Evolutionary conservation across 2,888 invertebrate species (phyloP).

Genomic region (Galerucella nymphaeae): DNA sequence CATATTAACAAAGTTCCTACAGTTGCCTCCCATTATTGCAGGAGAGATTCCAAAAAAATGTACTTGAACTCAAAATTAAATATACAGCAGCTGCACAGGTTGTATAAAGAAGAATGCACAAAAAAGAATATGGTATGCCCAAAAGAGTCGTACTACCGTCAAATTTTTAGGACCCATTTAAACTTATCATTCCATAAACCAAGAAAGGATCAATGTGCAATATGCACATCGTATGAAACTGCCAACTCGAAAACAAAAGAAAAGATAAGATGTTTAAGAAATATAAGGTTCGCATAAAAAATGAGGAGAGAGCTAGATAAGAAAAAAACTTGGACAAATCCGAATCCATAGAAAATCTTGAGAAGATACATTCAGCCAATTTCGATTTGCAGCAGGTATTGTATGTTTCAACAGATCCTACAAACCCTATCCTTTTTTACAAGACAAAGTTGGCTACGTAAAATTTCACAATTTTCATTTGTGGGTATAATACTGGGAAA

Average conservation of each 20-base stretch:
- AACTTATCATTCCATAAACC: too few relatives aligned
- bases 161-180: too few relatives aligned
- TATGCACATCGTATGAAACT: neutral
- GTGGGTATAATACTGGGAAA: constrained; percentile 38
- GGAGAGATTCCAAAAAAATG: neutral
- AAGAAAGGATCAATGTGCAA: neutral
- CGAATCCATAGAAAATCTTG: neutral
- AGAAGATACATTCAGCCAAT: constrained; percentile 24
- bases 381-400: constrained; percentile 48
- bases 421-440: constrained; percentile 45
- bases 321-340: neutral
- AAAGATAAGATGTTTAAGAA: neutral
- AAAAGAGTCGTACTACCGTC: too few relatives aligned
- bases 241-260: too few relatives aligned
- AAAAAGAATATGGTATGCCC: neutral
- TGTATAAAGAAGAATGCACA: neutral
- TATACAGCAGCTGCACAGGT: neutral
- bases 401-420: constrained; percentile 38
- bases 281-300: neutral
- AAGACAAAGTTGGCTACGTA: constrained; percentile 36
- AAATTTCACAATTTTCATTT: constrained; percentile 46
- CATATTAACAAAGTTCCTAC: neutral
- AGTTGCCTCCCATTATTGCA: neutral
- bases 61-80: neutral
- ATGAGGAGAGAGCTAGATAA: neutral